Percentiles rank a stretch among this genome's conserved stretches.
These are phyloP conservation scores for Heteractis magnifica DNA, from an alignment of 92 coral and sea anemone genomes.

Conservation along the genomic window DNA sequence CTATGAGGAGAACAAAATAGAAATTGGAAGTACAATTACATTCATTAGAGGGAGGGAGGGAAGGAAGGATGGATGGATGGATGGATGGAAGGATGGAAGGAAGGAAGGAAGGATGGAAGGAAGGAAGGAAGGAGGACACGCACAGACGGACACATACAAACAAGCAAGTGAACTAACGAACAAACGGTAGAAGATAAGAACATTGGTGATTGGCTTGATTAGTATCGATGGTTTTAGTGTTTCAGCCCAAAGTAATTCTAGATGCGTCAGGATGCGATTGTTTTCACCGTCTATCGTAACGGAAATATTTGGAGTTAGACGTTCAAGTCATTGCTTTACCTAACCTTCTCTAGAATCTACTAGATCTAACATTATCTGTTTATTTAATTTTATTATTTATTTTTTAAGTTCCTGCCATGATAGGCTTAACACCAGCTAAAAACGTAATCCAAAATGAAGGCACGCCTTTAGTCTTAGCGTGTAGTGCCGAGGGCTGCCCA, in stretches of 20 bases:
- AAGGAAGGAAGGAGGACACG: neutral
- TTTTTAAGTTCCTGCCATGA: neutral
- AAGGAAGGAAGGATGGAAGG: neutral
- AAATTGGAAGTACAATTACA: too few species aligned
- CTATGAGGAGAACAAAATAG: too few species aligned
- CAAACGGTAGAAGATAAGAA: too few species aligned
- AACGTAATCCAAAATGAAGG: neutral
- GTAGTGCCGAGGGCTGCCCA: slow-evolving; percentile 43
- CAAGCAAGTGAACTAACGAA: neutral
- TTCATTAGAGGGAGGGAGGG: neutral
- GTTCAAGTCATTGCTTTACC: too few species aligned
- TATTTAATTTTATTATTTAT: neutral
- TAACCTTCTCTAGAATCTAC: neutral
- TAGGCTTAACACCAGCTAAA: neutral
- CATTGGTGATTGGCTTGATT: too few species aligned
- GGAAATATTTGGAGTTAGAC: too few species aligned
- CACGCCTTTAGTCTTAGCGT: slow-evolving; percentile 3
- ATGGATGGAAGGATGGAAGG: neutral
- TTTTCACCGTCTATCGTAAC: too few species aligned
- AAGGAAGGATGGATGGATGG: too few species aligned
- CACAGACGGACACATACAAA: neutral
- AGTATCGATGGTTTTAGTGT: too few species aligned
- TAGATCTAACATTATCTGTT: too few species aligned
- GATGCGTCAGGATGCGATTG: too few species aligned
- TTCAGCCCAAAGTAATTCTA: too few species aligned